These are phyloP conservation scores for Cyclina sinensis DNA, from an alignment of 1,140 invertebrate genomes.

Conservation along the genomic window DNA sequence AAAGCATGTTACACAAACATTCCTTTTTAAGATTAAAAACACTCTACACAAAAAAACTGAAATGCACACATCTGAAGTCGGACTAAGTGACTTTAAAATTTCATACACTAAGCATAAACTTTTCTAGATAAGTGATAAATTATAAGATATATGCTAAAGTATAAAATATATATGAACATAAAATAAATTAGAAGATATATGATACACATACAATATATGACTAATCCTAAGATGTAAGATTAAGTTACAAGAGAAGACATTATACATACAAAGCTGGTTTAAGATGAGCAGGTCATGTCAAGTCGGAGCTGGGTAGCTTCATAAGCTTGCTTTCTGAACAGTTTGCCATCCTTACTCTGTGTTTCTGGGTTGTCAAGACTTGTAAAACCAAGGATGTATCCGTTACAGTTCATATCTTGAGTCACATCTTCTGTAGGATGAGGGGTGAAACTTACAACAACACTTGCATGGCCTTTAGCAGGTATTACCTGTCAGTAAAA, in stretches of 20 bases:
- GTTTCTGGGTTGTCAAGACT: conserved; percentile 79
- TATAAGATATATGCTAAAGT: no score
- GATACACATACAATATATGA: no score
- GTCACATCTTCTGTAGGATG: conserved; percentile 73
- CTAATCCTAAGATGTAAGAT: no score
- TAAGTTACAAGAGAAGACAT: background rate
- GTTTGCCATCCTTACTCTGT: conserved; percentile 64
- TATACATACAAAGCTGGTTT: conserved; percentile 84
- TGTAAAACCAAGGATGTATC: conserved; percentile 81
- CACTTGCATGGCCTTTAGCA: conserved; percentile 73
- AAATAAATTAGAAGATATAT: no score
- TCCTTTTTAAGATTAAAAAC: no score
- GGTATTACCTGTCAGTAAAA: conserved; percentile 83
- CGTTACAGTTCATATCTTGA: conserved; percentile 77
- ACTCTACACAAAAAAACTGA: no score
- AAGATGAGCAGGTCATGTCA: conserved; percentile 82
- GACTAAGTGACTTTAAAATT: no score
- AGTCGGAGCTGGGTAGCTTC: conserved; percentile 75
- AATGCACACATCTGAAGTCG: no score
- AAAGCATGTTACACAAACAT: no score
- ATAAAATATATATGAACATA: no score
- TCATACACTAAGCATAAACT: no score
- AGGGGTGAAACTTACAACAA: conserved; percentile 80
- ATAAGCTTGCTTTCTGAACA: conserved; percentile 74
- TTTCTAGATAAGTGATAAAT: no score